A percentile compares a stretch with the other conserved stretches of the same genome.
Conservation (phyloP, 1,140 invertebrate genomes). For the Anthonomus grandis region DNA sequence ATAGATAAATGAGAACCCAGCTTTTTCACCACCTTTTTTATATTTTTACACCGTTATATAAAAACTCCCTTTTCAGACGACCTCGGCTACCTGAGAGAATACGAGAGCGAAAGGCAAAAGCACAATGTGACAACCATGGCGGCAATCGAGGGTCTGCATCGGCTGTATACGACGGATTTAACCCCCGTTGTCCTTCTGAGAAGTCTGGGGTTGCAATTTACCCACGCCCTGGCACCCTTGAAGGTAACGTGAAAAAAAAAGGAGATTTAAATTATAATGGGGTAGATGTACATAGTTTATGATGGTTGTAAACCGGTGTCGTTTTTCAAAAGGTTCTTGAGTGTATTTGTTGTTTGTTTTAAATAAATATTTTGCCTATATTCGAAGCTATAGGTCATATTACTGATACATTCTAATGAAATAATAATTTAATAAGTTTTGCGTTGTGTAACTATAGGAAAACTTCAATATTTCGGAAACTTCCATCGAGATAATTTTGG, state of each 20-base stretch:
- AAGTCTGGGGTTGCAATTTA: slow-evolving; percentile 81
- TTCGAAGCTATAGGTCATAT: too few relatives aligned
- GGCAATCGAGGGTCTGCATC: slow-evolving; percentile 82
- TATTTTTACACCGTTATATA: too few relatives aligned
- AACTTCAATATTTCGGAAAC: too few relatives aligned
- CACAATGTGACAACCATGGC: slow-evolving; percentile 87
- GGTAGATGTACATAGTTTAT: slow-evolving; percentile 35
- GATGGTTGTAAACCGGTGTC: not conserved
- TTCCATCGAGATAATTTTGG: too few relatives aligned
- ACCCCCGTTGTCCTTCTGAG: slow-evolving; percentile 77
- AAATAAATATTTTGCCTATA: too few relatives aligned
- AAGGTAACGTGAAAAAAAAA: slow-evolving; percentile 58
- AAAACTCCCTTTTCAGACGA: slow-evolving; percentile 60
- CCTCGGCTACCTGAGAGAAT: slow-evolving; percentile 68
- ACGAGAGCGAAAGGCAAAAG: slow-evolving; percentile 80
- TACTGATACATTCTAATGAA: too few relatives aligned
- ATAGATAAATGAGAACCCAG: too few relatives aligned
- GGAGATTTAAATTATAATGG: slow-evolving; percentile 23
- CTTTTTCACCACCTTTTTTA: too few relatives aligned
- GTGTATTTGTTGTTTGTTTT: too few relatives aligned
- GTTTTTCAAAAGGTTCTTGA: too few relatives aligned
- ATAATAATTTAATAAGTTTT: too few relatives aligned
- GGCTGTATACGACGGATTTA: slow-evolving; percentile 76
- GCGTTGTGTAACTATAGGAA: too few relatives aligned
- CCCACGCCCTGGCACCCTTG: slow-evolving; percentile 72